phyloP scores from a whole-genome alignment of 2,113 vertebrate species.

The Ammodytes dubius region DNA sequence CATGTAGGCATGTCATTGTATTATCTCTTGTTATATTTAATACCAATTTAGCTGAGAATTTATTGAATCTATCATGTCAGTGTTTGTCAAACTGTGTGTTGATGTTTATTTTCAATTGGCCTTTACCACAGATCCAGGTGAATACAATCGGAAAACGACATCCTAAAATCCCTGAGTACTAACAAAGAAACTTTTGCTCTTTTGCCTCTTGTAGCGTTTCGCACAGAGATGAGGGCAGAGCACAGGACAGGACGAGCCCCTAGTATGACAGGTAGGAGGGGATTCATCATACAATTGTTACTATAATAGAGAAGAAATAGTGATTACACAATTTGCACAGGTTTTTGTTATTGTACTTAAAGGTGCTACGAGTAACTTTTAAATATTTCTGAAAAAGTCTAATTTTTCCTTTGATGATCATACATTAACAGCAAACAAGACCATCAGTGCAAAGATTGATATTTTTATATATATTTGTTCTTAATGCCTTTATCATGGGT shows the following conservation, averaged over 20 bases:
- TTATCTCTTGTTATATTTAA: neutral
- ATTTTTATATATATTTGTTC: too few species aligned
- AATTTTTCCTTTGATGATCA: too few species aligned
- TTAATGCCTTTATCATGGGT: too few species aligned
- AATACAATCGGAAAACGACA: neutral
- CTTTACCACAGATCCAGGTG: neutral
- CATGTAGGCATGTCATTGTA: neutral
- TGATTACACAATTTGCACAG: neutral
- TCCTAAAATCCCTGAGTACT: neutral
- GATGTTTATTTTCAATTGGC: neutral
- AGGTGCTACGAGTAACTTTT: too few species aligned
- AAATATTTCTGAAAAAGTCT: too few species aligned
- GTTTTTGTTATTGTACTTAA: neutral
- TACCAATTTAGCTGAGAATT: neutral
- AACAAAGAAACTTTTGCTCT: conserved; percentile 1
- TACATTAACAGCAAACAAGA: too few species aligned
- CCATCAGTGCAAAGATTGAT: too few species aligned
- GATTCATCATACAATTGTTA: neutral
- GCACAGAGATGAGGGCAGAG: conserved; percentile 83
- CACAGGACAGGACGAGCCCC: conserved; percentile 84
- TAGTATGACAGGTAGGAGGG: conserved; percentile 82
- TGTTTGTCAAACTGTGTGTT: neutral
- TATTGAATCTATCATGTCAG: neutral
- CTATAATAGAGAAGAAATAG: neutral
- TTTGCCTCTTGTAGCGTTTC: conserved; percentile 76